phyloP scores from a whole-genome alignment of 2,113 vertebrate species.

The Ellobius talpinus region DNA sequence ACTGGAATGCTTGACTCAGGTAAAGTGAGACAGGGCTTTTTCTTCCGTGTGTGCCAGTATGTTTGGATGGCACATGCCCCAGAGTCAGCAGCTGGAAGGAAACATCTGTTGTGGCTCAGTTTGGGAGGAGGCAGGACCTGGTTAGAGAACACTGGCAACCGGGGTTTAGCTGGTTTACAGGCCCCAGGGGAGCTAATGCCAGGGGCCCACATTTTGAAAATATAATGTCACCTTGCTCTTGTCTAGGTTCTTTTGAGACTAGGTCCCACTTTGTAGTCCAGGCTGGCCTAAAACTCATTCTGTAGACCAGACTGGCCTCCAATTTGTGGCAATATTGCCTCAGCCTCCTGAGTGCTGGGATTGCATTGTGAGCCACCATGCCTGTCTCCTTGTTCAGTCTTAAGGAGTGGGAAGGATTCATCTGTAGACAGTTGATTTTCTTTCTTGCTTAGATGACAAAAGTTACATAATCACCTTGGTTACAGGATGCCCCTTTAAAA shows the following conservation, averaged over 20 bases:
- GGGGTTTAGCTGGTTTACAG: not conserved
- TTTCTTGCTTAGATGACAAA: not conserved
- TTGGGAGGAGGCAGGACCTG: too few relatives aligned
- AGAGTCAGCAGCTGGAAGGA: not conserved
- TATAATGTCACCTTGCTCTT: not conserved
- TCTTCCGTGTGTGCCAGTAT: not conserved
- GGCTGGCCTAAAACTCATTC: not conserved
- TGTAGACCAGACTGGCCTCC: not conserved
- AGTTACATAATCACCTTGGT: not conserved
- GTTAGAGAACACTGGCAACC: not conserved
- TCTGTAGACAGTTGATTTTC: not conserved
- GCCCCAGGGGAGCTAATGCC: not conserved
- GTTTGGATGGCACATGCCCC: too few relatives aligned
- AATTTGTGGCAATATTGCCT: not conserved
- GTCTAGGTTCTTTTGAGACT: not conserved
- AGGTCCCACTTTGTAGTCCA: not conserved
- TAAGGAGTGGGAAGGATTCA: not conserved
- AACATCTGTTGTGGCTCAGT: not conserved
- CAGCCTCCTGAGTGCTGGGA: not conserved
- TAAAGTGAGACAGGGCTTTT: not conserved
- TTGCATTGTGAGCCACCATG: not conserved
- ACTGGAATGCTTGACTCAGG: not conserved
- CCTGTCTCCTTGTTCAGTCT: not conserved
- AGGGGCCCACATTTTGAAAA: not conserved
- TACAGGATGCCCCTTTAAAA: not conserved